Conservation (phyloP, 2,888 invertebrate genomes). For the Tetrapedia diversipes region DNA sequence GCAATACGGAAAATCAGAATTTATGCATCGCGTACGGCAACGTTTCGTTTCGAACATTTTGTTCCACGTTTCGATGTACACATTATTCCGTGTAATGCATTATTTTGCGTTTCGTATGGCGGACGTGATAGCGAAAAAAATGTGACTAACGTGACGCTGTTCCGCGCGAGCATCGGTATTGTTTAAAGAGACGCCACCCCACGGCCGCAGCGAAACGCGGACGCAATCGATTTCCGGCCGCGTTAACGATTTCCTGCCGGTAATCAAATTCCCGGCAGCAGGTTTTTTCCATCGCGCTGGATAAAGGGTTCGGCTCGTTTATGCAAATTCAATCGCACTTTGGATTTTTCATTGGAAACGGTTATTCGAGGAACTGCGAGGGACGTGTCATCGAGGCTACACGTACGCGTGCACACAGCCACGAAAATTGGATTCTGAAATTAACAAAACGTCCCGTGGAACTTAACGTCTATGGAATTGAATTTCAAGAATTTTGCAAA, state of each 20-base stretch:
- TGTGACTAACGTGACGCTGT: background rate
- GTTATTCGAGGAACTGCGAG: background rate
- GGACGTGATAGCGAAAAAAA: background rate
- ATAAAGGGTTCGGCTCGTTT: conserved; percentile 32
- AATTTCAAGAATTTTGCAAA: background rate
- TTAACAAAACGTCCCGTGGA: no score
- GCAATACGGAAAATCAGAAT: no score
- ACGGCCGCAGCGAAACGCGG: background rate
- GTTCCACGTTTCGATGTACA: no score
- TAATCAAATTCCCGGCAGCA: conserved; percentile 40
- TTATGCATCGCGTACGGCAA: no score
- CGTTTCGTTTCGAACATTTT: no score
- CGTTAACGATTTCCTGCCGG: conserved; percentile 38
- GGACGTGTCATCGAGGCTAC: background rate
- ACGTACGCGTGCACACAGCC: no score
- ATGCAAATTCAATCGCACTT: conserved; percentile 27
- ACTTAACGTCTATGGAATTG: no score
- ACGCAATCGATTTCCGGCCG: conserved; percentile 39
- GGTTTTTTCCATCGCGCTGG: conserved; percentile 35
- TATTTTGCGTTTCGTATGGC: background rate
- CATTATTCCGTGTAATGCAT: no score
- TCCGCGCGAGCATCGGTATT: background rate
- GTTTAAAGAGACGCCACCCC: conserved; percentile 37
- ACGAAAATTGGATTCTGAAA: background rate
- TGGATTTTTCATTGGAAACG: conserved; percentile 13